Evolutionary conservation across 2,888 invertebrate species (phyloP).

Genomic region (Amphimallon solstitiale): DNA sequence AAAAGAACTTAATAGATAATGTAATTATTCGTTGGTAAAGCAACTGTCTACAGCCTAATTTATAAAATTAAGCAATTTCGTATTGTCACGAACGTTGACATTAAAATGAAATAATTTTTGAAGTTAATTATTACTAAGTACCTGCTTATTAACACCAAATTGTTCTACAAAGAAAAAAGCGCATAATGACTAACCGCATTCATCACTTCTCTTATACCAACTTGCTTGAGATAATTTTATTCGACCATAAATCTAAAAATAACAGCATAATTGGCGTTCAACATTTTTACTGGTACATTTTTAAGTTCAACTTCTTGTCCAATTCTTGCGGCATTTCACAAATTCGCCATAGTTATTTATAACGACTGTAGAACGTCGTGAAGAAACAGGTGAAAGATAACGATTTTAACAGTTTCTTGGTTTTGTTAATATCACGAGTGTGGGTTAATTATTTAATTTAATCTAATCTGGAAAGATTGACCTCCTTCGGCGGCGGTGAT

Average conservation of each 20-base stretch:
- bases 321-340: constrained; percentile 26
- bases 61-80: neutral
- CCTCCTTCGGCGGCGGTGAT: neutral
- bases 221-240: constrained; percentile 12
- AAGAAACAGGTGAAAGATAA: constrained; percentile 21
- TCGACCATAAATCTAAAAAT: constrained; percentile 14
- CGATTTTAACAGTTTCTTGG: constrained; percentile 27
- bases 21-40: neutral
- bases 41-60: neutral
- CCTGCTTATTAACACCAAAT: neutral
- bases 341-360: constrained; percentile 27
- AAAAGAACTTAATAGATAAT: too few species aligned
- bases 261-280: constrained; percentile 20
- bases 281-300: constrained; percentile 24
- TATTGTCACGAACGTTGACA: neutral
- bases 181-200: neutral
- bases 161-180: constrained; percentile 6
- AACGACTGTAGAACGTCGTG: constrained; percentile 11
- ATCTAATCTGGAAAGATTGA: constrained; percentile 26
- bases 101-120: constrained; percentile 3
- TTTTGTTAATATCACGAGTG: constrained; percentile 4
- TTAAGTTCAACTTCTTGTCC: constrained; percentile 20
- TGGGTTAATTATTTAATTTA: constrained; percentile 27
- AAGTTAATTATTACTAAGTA: neutral
- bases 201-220: constrained; percentile 8